These are phyloP conservation scores for Latrodectus elegans DNA, from an alignment of 2,888 invertebrate species.

Conservation along the genomic window DNA sequence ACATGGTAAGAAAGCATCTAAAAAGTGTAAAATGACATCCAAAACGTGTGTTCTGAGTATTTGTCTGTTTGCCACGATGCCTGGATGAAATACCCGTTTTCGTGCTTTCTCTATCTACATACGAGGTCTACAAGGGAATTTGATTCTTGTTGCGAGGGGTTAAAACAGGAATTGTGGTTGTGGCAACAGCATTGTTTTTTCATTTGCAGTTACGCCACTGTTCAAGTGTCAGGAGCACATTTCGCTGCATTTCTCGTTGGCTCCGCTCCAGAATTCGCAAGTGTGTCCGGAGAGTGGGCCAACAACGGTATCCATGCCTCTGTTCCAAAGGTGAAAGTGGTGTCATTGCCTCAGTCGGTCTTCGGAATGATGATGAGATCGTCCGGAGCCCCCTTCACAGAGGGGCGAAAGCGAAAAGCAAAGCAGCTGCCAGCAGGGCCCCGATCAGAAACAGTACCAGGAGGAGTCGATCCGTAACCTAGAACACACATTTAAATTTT, in stretches of 20 bases:
- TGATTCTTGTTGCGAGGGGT: background rate
- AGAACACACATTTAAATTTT: background rate
- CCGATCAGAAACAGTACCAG: slow-evolving; percentile 45
- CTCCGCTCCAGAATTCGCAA: background rate
- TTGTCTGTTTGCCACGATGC: slow-evolving; percentile 19
- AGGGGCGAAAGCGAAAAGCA: slow-evolving; percentile 57
- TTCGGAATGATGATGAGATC: background rate
- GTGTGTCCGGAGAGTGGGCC: background rate
- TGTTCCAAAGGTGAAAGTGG: background rate
- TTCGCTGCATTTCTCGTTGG: background rate
- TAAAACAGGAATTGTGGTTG: background rate
- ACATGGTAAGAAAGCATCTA: slow-evolving; percentile 50
- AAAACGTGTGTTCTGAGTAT: slow-evolving; percentile 31
- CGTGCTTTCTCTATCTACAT: slow-evolving; percentile 34
- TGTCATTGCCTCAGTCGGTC: background rate
- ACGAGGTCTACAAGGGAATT: slow-evolving; percentile 3
- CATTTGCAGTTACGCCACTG: slow-evolving; percentile 7
- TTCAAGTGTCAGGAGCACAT: background rate
- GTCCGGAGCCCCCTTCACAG: slow-evolving; percentile 32
- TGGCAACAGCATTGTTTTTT: slow-evolving; percentile 1
- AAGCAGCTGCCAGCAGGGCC: slow-evolving; percentile 37
- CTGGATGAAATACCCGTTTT: slow-evolving; percentile 46
- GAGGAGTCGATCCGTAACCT: slow-evolving; percentile 58
- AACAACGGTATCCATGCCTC: background rate
- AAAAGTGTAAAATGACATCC: slow-evolving; percentile 62